A percentile compares a stretch with the other conserved stretches of the same genome.
phyloP scores from a whole-genome alignment of 2,888 invertebrate genomes.

The Drosophila imparisetae region DNA sequence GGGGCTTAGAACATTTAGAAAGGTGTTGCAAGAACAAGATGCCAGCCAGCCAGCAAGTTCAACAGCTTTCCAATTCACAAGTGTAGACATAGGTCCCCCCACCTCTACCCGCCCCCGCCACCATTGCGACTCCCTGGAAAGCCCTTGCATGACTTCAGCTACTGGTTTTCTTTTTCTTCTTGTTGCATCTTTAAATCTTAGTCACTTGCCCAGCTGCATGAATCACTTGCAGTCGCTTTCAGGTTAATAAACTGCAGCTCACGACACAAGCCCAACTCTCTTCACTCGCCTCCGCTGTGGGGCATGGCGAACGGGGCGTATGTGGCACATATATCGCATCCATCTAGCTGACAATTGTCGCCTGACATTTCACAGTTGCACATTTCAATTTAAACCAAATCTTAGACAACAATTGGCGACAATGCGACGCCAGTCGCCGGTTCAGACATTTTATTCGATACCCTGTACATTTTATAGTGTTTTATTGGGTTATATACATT shows the following conservation, averaged over 20 bases:
- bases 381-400: constrained; percentile 82
- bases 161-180: constrained; percentile 14
- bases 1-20: constrained; percentile 12
- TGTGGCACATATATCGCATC: constrained; percentile 69
- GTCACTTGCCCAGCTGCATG: constrained; percentile 25
- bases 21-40: constrained; percentile 17
- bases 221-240: constrained; percentile 36
- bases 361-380: constrained; percentile 82
- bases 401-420: constrained; percentile 62
- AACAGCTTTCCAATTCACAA: constrained; percentile 29
- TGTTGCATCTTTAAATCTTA: constrained; percentile 13
- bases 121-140: constrained; percentile 4
- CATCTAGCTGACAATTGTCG: constrained; percentile 78
- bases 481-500: not conserved
- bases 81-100: not conserved
- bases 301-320: constrained; percentile 58
- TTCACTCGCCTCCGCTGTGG: not conserved
- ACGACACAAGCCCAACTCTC: not conserved
- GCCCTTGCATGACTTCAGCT: constrained; percentile 8
- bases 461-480: not conserved
- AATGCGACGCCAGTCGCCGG: constrained; percentile 52
- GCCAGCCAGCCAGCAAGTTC: constrained; percentile 8
- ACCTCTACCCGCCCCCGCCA: not conserved
- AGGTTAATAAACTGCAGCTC: constrained; percentile 58
- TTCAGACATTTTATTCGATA: constrained; percentile 4